Base-by-base conservation (phyloP, 2,113 vertebrate species). In the Chamaetylas fuelleborni region DNA sequence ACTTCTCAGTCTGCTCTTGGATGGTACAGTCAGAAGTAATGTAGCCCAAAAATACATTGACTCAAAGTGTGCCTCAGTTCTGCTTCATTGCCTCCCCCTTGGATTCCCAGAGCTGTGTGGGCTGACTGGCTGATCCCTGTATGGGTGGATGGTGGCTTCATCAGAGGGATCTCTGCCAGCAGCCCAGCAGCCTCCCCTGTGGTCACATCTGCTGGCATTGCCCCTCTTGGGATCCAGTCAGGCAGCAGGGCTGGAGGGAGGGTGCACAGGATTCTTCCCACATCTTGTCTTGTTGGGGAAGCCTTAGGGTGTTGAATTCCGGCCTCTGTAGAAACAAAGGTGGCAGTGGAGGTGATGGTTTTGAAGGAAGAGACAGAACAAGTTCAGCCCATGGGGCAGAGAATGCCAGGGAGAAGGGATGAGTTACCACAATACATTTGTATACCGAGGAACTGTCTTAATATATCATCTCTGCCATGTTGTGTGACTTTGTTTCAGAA, bases 401-500 rank as follows among this genome's bases (percentile, higher is more conserved):
- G 19, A 24, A 8, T 19, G 33, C 26, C 29, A 47, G n/a, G 50
- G 67, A 77, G 17, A 54, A 88, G 12, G 43, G 50, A 34, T 0
- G 2, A 79, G 25, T 33, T 87, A 40, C 36, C 1, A 0, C 3
- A 1, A 57, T 51, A 19, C 9, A 31, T 77, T 79, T 90, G 16
- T 86, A 23, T 38, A 61, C 65, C 6, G 6, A 86, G 56, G 54
- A 90, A 54, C 45, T 83, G 36, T 76, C 81, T 92, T 81, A 84
- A 69, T 78, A 66, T 40, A 40, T 56, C 23, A 48, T 62, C 81
- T 47, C 66, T 90, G 79, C 92, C 79, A 56, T 73, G 50, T 92
- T 90, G 54, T 60, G 28, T 93, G 88, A 88, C 74, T 96, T 88
- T 82, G n/a, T 77, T 94, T 94, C 90, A 73, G 88, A 94, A 97